Percentiles rank a stretch among this genome's conserved stretches.
Evolutionary conservation across 2,888 invertebrate species (phyloP).

Genomic region (Dicyrtomina minuta): DNA sequence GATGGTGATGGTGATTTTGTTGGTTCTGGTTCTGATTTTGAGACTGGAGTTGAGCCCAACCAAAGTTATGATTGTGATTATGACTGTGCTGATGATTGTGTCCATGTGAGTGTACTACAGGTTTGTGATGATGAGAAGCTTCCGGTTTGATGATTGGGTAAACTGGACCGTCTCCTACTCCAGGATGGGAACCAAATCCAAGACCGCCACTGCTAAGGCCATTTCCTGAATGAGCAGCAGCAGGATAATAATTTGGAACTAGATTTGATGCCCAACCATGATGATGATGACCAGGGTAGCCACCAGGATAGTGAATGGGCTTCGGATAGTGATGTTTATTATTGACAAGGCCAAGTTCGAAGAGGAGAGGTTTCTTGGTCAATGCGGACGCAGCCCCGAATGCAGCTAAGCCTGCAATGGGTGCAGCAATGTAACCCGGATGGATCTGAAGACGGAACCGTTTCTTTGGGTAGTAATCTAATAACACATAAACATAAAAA

Average conservation of each 20-base stretch:
- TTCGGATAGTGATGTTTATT: conserved; percentile 27
- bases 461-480: conserved; percentile 41
- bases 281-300: conserved; percentile 16
- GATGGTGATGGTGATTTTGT: background rate
- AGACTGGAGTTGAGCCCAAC: conserved; percentile 5
- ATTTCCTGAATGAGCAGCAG: conserved; percentile 15
- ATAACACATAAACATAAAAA: background rate
- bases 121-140: conserved; percentile 4
- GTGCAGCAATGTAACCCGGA: conserved; percentile 49
- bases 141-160: conserved; percentile 41
- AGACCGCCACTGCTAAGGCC: conserved; percentile 2
- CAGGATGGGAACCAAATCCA: no score
- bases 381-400: conserved; percentile 44
- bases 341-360: conserved; percentile 49
- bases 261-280: conserved; percentile 28
- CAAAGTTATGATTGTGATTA: conserved; percentile 17
- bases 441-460: conserved; percentile 46
- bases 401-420: conserved; percentile 45
- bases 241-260: conserved; percentile 2
- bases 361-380: conserved; percentile 44
- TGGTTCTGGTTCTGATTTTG: conserved; percentile 8
- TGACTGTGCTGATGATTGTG: conserved; percentile 15
- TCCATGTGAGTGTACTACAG: background rate
- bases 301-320: background rate
- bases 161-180: conserved; percentile 7